These are phyloP conservation scores for Apamea sordens DNA, from an alignment of 2,888 invertebrate species.

Conservation along the genomic window DNA sequence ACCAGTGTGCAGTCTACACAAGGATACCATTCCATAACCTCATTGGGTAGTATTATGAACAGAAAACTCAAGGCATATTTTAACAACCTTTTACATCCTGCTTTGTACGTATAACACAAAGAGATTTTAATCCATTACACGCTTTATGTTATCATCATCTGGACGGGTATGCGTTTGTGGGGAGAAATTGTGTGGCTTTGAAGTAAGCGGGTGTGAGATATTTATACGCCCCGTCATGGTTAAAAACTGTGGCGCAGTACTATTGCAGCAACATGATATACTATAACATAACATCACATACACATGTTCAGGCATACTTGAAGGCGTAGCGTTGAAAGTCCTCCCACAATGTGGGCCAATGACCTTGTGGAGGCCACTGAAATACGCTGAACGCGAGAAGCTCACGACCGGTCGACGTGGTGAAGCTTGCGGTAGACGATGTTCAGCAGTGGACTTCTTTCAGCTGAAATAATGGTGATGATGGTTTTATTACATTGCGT, in stretches of 20 bases:
- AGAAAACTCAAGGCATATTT: conserved; percentile 55
- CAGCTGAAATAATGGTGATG: not conserved
- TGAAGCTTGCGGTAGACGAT: not conserved
- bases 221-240: too few relatives aligned
- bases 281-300: not conserved
- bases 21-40: conserved; percentile 1
- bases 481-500: not conserved
- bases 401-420: too few relatives aligned
- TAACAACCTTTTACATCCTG: conserved; percentile 63
- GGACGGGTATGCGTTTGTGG: conserved; percentile 52
- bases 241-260: not conserved
- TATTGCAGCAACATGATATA: not conserved
- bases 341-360: not conserved
- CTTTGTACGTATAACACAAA: conserved; percentile 65
- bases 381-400: not conserved
- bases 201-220: conserved; percentile 19
- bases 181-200: conserved; percentile 48
- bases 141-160: conserved; percentile 70
- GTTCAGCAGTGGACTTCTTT: not conserved
- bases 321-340: not conserved
- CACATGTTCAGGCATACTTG: not conserved
- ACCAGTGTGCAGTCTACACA: not conserved
- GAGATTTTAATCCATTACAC: conserved; percentile 75
- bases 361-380: not conserved
- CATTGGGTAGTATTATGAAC: conserved; percentile 28